Base-by-base conservation (phyloP, 2,888 invertebrate species). In the Hoplodrina blanda region DNA sequence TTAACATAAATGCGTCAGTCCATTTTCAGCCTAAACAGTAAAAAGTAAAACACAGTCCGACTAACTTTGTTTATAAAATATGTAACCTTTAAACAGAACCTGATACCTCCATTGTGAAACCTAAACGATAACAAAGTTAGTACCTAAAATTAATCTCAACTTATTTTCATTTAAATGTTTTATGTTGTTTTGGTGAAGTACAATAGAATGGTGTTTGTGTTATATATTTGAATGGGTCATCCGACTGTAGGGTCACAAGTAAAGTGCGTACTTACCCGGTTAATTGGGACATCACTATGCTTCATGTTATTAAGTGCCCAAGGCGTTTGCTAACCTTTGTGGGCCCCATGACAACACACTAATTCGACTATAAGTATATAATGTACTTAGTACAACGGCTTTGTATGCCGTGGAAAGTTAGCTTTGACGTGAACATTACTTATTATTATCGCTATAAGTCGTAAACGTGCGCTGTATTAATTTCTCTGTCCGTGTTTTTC, bases 241-340 rank as follows among this genome's bases (percentile, higher is more conserved):
- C 82, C 78, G 65, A 73, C 81, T 85, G 82, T 86, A 78, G 83
- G 78, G 83, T 69, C 79, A 70, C 74, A 76, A 73, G 72, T 73
- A 69, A 81, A 76, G 63, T 72, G 61, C 52, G 64, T 76, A 64
- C 69, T 82, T 80, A 82, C 84, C 78, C 69, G 17, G 70, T 71
- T 81, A 81, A 82, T 84, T 84, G 67, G 62, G 74, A 84, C 84
- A 77, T 69, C 66, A 71, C 82, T 78, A 69, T 71, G 69, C 52
- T 67, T 79, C 78, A 76, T 75, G 77, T 86, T 86, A 87, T 88
- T 85, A 89, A 87, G 85, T 81, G 87, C 84, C 80, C 72, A 66
- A 76, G 76, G 82, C 80, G 81, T 80, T 76, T 77, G 82, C 74
- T 72, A 83, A 67, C 87, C 85, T 82, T 81, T 66, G 79, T 83